Conservation (phyloP, 2,888 invertebrate genomes). For the Argyresthia goedartella region DNA sequence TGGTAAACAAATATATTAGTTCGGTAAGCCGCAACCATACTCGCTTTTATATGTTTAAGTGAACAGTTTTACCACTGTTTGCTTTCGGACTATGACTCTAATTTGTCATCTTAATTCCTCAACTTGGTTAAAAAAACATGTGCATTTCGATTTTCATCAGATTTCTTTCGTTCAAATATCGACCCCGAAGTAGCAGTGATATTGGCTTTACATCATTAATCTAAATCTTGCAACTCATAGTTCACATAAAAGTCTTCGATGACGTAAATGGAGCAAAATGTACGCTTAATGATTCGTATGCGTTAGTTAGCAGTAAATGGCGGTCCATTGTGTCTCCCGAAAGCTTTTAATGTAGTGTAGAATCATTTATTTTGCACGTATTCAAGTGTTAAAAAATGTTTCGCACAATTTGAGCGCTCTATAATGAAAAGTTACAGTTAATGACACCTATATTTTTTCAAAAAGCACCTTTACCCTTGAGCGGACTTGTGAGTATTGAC, state of each 20-base stretch:
- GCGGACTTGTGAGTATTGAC: too few relatives aligned
- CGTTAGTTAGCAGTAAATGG: not conserved
- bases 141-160: too few relatives aligned
- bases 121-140: not conserved
- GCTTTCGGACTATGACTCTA: not conserved
- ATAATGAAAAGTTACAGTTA: too few relatives aligned
- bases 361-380: too few relatives aligned
- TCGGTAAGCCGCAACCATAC: not conserved
- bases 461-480: too few relatives aligned
- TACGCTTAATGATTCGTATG: constrained; percentile 5
- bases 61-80: not conserved
- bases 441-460: too few relatives aligned
- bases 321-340: not conserved
- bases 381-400: too few relatives aligned
- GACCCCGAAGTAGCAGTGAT: not conserved
- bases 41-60: not conserved
- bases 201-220: constrained; percentile 32
- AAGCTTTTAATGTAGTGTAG: too few relatives aligned
- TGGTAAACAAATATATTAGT: constrained; percentile 26
- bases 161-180: not conserved
- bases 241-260: constrained; percentile 11
- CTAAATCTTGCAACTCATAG: constrained; percentile 31
- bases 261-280: constrained; percentile 36
- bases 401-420: too few relatives aligned
- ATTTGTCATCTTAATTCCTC: not conserved